Evolutionary conservation across 2,888 invertebrate genomes (phyloP).

Genomic region (Caenorhabditis sp.): DNA sequence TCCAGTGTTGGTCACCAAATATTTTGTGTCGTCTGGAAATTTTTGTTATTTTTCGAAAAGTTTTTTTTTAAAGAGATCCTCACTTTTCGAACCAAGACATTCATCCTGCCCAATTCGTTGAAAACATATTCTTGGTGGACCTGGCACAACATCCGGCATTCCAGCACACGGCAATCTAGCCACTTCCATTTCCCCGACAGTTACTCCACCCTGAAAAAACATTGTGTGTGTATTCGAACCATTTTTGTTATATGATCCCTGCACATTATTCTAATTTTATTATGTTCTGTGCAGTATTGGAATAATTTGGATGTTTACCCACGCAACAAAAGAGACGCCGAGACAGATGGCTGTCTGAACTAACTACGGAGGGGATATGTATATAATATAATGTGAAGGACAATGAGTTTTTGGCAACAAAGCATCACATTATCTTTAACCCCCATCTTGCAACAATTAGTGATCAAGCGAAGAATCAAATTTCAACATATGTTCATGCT

Average conservation of each 20-base stretch:
- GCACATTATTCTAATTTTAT: slow-evolving; percentile 1
- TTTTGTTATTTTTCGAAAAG: neutral
- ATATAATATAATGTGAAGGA: neutral
- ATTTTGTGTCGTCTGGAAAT: slow-evolving; percentile 43
- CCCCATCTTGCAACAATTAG: neutral
- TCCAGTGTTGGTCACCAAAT: slow-evolving; percentile 59
- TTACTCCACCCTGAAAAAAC: slow-evolving; percentile 28
- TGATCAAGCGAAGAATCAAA: neutral
- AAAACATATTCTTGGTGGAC: slow-evolving; percentile 65
- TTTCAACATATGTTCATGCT: neutral
- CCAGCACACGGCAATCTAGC: slow-evolving; percentile 67
- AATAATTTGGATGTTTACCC: slow-evolving; percentile 2
- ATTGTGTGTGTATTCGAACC: neutral
- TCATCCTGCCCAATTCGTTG: slow-evolving; percentile 56
- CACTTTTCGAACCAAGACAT: slow-evolving; percentile 50
- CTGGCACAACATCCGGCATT: slow-evolving; percentile 64
- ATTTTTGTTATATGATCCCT: neutral
- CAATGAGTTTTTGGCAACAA: neutral
- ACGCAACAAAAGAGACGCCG: neutral
- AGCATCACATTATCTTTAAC: neutral
- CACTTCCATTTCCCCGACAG: slow-evolving; percentile 59
- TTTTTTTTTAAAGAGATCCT: neutral
- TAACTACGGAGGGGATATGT: neutral
- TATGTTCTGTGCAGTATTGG: neutral
- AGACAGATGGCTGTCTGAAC: neutral